phyloP scores from a whole-genome alignment of 2,797 vertebrate species.

The Falco columbarius region DNA sequence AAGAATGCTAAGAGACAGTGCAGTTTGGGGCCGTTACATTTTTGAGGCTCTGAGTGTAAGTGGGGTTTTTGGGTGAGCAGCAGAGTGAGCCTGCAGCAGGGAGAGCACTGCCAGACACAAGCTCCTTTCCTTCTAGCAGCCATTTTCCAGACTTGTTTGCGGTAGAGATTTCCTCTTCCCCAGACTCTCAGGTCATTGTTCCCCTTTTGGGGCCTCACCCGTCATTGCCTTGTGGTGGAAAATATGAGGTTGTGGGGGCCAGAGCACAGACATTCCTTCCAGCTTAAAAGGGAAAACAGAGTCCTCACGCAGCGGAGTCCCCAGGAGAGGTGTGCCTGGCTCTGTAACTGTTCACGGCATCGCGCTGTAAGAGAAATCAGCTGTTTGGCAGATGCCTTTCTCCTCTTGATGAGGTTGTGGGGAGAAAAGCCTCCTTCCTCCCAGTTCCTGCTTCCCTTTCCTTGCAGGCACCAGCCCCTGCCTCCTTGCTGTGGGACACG shows the following conservation, averaged over 20 bases:
- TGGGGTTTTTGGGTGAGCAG: background rate
- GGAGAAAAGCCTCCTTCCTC: background rate
- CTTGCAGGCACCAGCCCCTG: background rate
- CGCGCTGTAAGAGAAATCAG: background rate
- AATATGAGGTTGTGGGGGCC: conserved; percentile 44
- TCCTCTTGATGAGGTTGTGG: background rate
- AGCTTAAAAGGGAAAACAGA: conserved; percentile 37
- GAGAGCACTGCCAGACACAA: background rate
- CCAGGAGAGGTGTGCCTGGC: background rate
- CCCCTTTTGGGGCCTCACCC: conserved; percentile 47
- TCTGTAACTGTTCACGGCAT: background rate
- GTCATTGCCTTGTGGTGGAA: conserved; percentile 62
- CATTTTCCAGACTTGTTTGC: conserved; percentile 52
- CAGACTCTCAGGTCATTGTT: conserved; percentile 54
- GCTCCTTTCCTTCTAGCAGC: background rate
- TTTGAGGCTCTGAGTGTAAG: background rate
- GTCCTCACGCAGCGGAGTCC: background rate
- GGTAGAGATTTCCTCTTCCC: conserved; percentile 40
- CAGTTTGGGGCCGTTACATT: background rate
- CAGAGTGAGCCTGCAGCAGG: background rate
- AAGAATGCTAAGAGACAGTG: background rate
- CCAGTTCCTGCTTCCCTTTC: background rate
- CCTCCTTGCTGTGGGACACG: background rate
- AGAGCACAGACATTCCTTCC: conserved; percentile 48
- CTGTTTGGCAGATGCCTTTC: conserved; percentile 9